Conservation (phyloP, 1,140 invertebrate species). For the Macrostomum lignano region DNA sequence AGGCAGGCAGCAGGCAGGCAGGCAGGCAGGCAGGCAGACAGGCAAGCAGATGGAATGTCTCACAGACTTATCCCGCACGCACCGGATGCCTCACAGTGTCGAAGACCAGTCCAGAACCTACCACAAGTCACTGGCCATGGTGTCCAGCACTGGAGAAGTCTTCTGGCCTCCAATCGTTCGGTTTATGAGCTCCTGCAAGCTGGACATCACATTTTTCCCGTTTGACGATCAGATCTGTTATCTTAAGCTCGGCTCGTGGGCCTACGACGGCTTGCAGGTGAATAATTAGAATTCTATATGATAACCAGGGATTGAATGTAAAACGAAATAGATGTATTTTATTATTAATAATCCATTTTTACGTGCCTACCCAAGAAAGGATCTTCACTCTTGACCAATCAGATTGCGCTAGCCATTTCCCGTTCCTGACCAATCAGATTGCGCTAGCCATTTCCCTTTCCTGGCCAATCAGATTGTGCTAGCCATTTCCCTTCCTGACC, state of each 20-base stretch:
- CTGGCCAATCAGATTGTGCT: too few relatives aligned
- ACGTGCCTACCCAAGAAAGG: slow-evolving; percentile 5
- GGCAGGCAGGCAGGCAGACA: too few relatives aligned
- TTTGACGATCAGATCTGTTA: slow-evolving; percentile 5
- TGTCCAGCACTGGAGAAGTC: neutral
- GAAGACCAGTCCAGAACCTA: slow-evolving; percentile 1
- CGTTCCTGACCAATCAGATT: too few relatives aligned
- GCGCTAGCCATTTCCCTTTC: too few relatives aligned
- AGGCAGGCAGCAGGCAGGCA: too few relatives aligned
- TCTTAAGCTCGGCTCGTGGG: slow-evolving; percentile 3
- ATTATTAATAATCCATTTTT: slow-evolving; percentile 9
- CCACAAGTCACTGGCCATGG: neutral
- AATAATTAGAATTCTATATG: neutral
- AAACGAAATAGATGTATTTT: neutral
- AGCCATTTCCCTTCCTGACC: too few relatives aligned
- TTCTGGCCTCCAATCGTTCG: neutral
- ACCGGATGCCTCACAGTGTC: neutral
- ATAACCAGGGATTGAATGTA: neutral
- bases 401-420: too few relatives aligned
- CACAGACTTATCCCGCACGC: too few relatives aligned
- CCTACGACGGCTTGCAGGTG: neutral
- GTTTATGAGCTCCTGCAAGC: slow-evolving; percentile 61
- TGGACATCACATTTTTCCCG: slow-evolving; percentile 41
- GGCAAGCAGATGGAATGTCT: too few relatives aligned
- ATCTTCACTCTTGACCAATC: too few relatives aligned